These are phyloP conservation scores for Panurus biarmicus DNA, from an alignment of 2,113 vertebrate species.

Conservation along the genomic window DNA sequence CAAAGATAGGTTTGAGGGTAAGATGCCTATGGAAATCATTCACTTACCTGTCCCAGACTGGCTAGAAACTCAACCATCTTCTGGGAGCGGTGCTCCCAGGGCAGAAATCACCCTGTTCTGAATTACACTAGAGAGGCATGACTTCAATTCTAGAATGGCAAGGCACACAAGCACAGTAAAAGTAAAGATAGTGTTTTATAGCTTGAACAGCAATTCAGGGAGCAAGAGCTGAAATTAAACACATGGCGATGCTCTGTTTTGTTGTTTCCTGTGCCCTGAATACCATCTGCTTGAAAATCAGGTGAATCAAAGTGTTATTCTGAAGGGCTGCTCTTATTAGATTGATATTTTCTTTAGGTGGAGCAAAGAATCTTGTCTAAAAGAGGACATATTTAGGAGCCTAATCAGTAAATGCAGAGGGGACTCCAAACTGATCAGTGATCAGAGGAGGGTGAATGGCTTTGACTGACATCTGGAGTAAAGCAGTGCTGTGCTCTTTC, in stretches of 20 bases:
- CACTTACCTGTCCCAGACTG: not conserved
- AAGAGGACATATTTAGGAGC: not conserved
- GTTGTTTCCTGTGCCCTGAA: conserved; percentile 4
- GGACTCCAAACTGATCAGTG: not conserved
- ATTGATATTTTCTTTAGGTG: not conserved
- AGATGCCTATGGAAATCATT: not conserved
- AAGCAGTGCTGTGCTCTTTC: conserved; percentile 5
- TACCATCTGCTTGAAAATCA: conserved; percentile 37
- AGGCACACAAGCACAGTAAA: not conserved
- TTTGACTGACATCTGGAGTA: conserved; percentile 3
- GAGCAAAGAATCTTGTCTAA: not conserved
- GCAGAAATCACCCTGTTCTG: not conserved
- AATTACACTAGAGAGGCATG: not conserved
- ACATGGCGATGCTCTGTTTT: not conserved
- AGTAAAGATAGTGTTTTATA: not conserved
- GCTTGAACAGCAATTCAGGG: not conserved
- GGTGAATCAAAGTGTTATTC: conserved; percentile 16
- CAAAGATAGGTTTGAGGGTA: not conserved
- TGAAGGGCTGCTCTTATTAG: not conserved
- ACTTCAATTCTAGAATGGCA: not conserved
- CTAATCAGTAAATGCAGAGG: conserved; percentile 4
- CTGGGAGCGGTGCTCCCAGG: not conserved
- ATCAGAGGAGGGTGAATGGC: not conserved
- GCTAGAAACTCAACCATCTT: not conserved
- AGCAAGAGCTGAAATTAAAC: conserved; percentile 36